Evolutionary conservation across 2,888 invertebrate species (phyloP).

Genomic region (Lasioglossum villosulum): DNA sequence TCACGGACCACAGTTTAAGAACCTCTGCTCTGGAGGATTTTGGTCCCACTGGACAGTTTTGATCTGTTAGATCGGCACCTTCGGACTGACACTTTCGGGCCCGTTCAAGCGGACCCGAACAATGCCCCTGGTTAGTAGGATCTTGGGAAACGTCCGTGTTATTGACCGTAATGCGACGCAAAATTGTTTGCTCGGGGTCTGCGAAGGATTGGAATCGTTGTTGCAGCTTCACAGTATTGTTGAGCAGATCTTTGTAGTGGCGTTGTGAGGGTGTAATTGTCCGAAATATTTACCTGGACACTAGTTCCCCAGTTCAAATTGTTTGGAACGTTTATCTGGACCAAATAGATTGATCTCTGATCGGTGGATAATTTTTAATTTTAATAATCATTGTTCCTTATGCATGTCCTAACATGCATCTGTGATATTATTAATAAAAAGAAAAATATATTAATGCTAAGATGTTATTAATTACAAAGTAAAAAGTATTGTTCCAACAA

Average conservation of each 20-base stretch:
- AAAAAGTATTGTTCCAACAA: too few species aligned
- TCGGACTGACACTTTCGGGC: constrained; percentile 18
- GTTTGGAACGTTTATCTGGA: neutral
- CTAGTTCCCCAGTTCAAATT: too few species aligned
- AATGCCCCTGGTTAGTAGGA: constrained; percentile 27
- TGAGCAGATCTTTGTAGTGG: neutral
- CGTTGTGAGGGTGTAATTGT: constrained; percentile 1
- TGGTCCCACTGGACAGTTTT: constrained; percentile 5
- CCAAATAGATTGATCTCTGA: too few species aligned
- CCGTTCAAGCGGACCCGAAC: constrained; percentile 43
- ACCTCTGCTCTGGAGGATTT: neutral
- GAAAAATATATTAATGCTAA: too few species aligned
- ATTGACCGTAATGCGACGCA: constrained; percentile 5
- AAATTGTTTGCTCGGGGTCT: constrained; percentile 22
- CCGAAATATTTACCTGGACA: neutral
- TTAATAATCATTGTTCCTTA: too few species aligned
- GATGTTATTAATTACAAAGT: too few species aligned
- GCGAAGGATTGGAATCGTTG: neutral
- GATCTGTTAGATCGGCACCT: neutral
- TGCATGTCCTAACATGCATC: too few species aligned
- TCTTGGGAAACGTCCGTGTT: constrained; percentile 10
- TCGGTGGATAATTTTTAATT: too few species aligned
- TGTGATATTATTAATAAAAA: too few species aligned
- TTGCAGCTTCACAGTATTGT: neutral
- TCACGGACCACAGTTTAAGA: too few species aligned